Evolutionary conservation across 2,888 invertebrate species (phyloP).

Genomic region (Parelbella ahira): DNA sequence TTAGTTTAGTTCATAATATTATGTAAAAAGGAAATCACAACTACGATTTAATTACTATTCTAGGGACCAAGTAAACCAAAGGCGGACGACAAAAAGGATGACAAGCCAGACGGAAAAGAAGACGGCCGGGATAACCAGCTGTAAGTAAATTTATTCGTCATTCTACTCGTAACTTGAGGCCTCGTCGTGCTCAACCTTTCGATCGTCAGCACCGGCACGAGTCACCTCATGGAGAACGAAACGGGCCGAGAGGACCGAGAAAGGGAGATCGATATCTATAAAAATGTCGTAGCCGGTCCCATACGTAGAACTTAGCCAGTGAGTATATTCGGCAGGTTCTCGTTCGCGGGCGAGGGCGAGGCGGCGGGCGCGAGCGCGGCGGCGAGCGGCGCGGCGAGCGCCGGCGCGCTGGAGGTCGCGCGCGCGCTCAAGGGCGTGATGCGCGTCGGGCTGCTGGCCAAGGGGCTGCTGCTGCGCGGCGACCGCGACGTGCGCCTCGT

Average conservation of each 20-base stretch:
- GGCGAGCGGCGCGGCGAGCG: conserved; percentile 25
- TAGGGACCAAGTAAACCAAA: conserved; percentile 49
- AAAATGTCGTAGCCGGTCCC: no score
- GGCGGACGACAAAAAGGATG: conserved; percentile 57
- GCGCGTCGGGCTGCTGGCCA: conserved; percentile 91
- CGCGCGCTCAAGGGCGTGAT: conserved; percentile 96
- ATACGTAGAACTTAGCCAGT: no score
- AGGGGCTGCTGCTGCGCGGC: conserved; percentile 91
- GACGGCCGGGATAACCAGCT: conserved; percentile 91
- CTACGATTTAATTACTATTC: no score
- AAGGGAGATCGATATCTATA: no score
- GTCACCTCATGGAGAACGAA: no score
- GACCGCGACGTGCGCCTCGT: conserved; percentile 95
- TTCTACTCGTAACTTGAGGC: no score
- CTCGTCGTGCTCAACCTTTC: no score
- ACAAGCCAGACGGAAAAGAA: conserved; percentile 82
- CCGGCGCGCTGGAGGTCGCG: conserved; percentile 71
- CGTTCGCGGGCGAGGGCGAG: conserved; percentile 64
- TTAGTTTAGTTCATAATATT: no score
- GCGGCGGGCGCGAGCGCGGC: conserved; percentile 16
- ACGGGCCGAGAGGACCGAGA: no score
- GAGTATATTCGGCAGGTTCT: conserved; percentile 61
- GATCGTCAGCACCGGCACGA: no score
- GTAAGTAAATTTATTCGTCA: conserved; percentile 62
- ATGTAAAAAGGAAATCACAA: no score